These are phyloP conservation scores for Unio pictorum DNA, from an alignment of 2,888 invertebrate genomes.

Conservation along the genomic window DNA sequence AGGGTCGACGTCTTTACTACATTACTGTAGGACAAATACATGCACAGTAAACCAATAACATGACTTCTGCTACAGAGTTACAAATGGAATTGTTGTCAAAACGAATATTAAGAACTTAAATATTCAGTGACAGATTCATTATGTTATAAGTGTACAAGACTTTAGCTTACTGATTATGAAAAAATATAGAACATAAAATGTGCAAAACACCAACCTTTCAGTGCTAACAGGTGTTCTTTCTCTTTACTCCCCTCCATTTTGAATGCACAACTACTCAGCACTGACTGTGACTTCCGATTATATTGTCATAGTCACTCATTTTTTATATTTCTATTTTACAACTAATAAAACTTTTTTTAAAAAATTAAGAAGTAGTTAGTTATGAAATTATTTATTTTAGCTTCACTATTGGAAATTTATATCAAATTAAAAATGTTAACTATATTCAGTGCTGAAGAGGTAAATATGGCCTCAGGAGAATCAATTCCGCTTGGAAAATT, in stretches of 20 bases:
- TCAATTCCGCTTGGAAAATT: not conserved
- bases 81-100: no score
- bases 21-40: no score
- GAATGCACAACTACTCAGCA: constrained; percentile 6
- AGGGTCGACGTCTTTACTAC: no score
- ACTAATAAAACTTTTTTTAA: no score
- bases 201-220: constrained; percentile 54
- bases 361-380: no score
- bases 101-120: no score
- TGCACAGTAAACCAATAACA: no score
- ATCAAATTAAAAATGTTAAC: not conserved
- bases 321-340: not conserved
- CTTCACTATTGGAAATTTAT: not conserved
- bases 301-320: not conserved
- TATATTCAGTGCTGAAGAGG: constrained; percentile 15
- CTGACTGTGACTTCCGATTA: not conserved
- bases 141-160: no score
- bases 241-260: constrained; percentile 62
- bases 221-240: constrained; percentile 59
- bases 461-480: constrained; percentile 12
- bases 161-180: no score
- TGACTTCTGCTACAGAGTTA: no score
- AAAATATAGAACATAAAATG: not conserved
- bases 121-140: no score
- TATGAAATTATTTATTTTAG: no score